Percentiles rank a stretch among this genome's conserved stretches.
Evolutionary conservation across 1,140 invertebrate genomes (phyloP).

Genomic region (Bradysia coprophila): DNA sequence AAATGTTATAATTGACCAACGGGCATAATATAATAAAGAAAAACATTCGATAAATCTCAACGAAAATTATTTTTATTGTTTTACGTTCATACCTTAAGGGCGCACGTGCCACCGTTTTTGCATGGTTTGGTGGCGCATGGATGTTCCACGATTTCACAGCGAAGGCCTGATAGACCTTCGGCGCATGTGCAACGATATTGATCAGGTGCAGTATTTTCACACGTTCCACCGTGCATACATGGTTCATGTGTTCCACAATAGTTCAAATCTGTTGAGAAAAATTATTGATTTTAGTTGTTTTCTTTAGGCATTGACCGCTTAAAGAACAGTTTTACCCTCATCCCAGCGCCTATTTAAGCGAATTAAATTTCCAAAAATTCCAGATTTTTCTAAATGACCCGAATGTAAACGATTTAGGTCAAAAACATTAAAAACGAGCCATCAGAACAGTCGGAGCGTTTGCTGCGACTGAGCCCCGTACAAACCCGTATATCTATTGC

Average conservation of each 20-base stretch:
- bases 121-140: conserved; percentile 81
- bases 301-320: too few species aligned
- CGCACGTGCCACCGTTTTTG: conserved; percentile 64
- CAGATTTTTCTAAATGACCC: too few species aligned
- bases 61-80: too few species aligned
- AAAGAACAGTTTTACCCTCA: too few species aligned
- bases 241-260: conserved; percentile 95
- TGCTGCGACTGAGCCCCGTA: too few species aligned
- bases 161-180: conserved; percentile 74
- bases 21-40: background rate
- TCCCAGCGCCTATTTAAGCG: too few species aligned
- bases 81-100: conserved; percentile 18
- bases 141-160: conserved; percentile 82
- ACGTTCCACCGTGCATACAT: conserved; percentile 88
- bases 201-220: conserved; percentile 85
- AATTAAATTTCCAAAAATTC: too few species aligned
- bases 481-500: too few species aligned
- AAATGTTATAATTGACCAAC: background rate
- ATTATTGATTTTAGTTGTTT: background rate
- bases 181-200: conserved; percentile 82
- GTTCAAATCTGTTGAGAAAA: conserved; percentile 62
- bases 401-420: too few species aligned
- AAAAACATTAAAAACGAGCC: too few species aligned
- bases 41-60: too few species aligned
- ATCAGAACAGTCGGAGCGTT: too few species aligned